phyloP scores from a whole-genome alignment of 2,888 invertebrate genomes.

The Luffia ferchaultella region DNA sequence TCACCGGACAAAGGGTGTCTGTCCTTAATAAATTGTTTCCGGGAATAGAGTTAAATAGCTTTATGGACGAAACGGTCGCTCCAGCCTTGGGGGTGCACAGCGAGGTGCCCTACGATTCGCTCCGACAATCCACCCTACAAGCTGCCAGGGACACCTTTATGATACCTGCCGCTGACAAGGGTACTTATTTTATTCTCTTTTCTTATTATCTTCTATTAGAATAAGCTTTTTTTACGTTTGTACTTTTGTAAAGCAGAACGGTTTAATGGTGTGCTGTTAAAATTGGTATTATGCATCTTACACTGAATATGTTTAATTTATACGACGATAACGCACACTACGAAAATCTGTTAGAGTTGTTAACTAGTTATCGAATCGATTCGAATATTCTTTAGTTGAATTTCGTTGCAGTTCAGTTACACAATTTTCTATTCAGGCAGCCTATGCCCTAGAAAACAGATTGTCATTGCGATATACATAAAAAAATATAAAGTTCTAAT shows the following conservation, averaged over 20 bases:
- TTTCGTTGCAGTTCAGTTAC: no score
- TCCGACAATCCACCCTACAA: slow-evolving; percentile 60
- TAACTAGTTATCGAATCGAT: no score
- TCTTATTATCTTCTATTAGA: no score
- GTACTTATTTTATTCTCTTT: slow-evolving; percentile 34
- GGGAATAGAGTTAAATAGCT: slow-evolving; percentile 29
- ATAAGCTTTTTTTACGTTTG: no score
- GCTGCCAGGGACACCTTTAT: slow-evolving; percentile 71
- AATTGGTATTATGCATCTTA: neutral
- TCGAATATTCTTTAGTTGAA: no score
- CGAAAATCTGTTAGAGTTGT: no score
- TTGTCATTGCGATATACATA: no score
- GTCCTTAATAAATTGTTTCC: slow-evolving; percentile 20
- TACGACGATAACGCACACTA: neutral
- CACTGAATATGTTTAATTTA: neutral
- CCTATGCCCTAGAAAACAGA: no score
- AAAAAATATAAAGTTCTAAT: no score
- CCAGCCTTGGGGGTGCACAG: slow-evolving; percentile 68
- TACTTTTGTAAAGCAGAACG: no score
- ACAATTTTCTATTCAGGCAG: no score
- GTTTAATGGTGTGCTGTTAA: neutral
- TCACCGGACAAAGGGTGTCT: neutral
- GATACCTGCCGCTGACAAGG: slow-evolving; percentile 72
- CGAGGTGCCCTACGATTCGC: slow-evolving; percentile 68
- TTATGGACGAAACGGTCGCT: slow-evolving; percentile 78